A percentile compares a stretch with the other conserved stretches of the same genome.
phyloP scores from a whole-genome alignment of 1,140 invertebrate genomes.

The Zaprionus gabonicus region DNA sequence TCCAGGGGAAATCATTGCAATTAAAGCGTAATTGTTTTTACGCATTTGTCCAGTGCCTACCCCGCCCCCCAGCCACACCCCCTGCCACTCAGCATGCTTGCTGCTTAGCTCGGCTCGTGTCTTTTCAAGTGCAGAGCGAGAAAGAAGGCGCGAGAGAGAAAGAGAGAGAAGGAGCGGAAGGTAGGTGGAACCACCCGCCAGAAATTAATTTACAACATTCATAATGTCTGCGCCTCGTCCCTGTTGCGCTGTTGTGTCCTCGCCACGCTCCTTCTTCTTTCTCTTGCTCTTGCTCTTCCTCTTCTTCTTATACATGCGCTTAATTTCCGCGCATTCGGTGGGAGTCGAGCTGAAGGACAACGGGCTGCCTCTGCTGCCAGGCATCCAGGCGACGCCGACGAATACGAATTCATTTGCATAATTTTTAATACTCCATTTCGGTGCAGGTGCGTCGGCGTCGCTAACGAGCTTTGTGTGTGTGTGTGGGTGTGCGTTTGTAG shows the following conservation, averaged over 20 bases:
- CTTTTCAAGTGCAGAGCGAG: slow-evolving; percentile 54
- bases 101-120: slow-evolving; percentile 65
- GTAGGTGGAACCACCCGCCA: slow-evolving; percentile 14
- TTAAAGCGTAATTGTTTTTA: slow-evolving; percentile 79
- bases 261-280: slow-evolving; percentile 9
- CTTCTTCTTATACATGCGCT: slow-evolving; percentile 57
- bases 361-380: slow-evolving; percentile 12
- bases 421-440: slow-evolving; percentile 82
- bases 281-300: background rate
- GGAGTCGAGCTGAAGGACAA: slow-evolving; percentile 63
- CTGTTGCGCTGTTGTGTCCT: slow-evolving; percentile 28
- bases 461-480: slow-evolving; percentile 66
- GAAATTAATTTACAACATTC: slow-evolving; percentile 78
- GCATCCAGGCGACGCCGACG: slow-evolving; percentile 18
- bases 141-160: background rate
- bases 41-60: slow-evolving; percentile 65
- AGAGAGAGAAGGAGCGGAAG: background rate
- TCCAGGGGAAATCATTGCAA: slow-evolving; percentile 74
- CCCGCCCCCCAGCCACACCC: background rate
- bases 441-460: slow-evolving; percentile 65
- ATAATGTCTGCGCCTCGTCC: slow-evolving; percentile 59
- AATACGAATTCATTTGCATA: slow-evolving; percentile 79
- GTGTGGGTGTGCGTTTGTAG: slow-evolving; percentile 32
- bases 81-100: slow-evolving; percentile 14
- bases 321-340: slow-evolving; percentile 67